Evolutionary conservation across 1,140 invertebrate genomes (phyloP).

Genomic region (Cecropterus lyciades): DNA sequence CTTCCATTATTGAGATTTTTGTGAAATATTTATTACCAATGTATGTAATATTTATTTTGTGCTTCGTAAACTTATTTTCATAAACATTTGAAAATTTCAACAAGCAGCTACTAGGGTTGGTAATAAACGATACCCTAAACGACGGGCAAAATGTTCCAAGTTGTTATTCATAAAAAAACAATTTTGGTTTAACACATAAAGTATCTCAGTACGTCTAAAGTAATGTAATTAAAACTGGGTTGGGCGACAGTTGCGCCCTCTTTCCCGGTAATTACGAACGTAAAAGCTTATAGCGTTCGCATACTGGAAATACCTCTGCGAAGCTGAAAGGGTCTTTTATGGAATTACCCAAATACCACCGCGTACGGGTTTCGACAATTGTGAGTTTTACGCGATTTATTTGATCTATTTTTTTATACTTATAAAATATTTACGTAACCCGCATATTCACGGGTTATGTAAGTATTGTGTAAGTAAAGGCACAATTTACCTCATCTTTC

Average conservation of each 20-base stretch:
- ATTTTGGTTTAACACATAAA: slow-evolving; percentile 17
- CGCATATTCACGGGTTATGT: background rate
- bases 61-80: no score
- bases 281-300: slow-evolving; percentile 37
- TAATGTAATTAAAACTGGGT: slow-evolving; percentile 49
- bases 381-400: slow-evolving; percentile 10
- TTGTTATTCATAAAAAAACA: slow-evolving; percentile 2
- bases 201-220: slow-evolving; percentile 32
- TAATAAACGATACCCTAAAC: no score
- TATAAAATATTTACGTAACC: no score
- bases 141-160: no score
- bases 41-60: no score
- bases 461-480: no score
- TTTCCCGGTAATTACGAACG: slow-evolving; percentile 39
- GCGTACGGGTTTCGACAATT: slow-evolving; percentile 13
- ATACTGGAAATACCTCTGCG: slow-evolving; percentile 27
- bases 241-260: slow-evolving; percentile 35
- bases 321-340: slow-evolving; percentile 29
- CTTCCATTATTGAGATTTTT: no score
- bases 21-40: no score
- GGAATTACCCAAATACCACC: slow-evolving; percentile 29
- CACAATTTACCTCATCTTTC: no score
- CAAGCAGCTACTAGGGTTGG: no score
- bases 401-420: background rate
- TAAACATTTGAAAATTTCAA: no score